These are phyloP conservation scores for Aegotheles bennettii DNA, from an alignment of 2,113 vertebrate species.

Conservation along the genomic window DNA sequence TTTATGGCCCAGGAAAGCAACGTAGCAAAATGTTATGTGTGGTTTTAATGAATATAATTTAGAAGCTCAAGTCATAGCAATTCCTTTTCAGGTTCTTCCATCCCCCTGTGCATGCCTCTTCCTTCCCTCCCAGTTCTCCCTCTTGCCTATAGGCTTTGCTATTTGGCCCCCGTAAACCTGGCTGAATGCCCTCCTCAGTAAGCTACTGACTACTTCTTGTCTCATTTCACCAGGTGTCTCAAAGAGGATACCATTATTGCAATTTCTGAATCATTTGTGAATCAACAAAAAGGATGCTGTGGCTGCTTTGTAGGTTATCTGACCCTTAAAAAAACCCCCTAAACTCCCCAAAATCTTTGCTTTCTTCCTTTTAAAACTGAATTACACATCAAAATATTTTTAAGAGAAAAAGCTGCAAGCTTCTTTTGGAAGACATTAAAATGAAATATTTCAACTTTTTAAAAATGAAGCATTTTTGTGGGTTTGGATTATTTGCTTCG, in stretches of 20 bases:
- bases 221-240: background rate
- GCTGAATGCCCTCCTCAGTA: background rate
- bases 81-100: background rate
- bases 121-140: background rate
- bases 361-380: background rate
- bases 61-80: background rate
- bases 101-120: background rate
- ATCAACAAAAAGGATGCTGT: background rate
- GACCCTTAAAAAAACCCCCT: background rate
- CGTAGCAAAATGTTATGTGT: background rate
- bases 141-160: background rate
- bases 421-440: background rate
- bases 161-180: background rate
- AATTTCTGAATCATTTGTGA: background rate
- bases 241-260: background rate
- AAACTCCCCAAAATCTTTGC: background rate
- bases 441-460: background rate
- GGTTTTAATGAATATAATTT: background rate
- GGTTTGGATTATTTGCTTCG: background rate
- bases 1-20: background rate
- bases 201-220: background rate
- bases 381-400: background rate
- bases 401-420: background rate
- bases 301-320: background rate
- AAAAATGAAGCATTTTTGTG: background rate